Conservation (phyloP, 2,888 invertebrate genomes). For the Lycia hirtaria region DNA sequence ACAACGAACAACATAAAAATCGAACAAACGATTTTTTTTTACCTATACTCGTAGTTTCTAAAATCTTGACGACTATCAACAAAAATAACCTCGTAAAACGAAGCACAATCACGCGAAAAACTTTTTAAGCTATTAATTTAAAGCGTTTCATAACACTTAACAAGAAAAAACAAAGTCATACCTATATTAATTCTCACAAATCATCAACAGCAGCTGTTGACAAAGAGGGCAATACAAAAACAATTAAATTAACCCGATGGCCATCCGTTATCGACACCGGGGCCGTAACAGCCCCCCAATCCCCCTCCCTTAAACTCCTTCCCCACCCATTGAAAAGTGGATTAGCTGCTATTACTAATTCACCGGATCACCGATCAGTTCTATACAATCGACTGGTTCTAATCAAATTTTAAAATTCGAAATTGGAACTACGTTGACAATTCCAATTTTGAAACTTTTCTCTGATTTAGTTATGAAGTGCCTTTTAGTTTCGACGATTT, state of each 20-base stretch:
- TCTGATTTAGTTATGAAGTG: background rate
- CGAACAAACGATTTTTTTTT: no score
- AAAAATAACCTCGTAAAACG: no score
- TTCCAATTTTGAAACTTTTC: conserved; percentile 23
- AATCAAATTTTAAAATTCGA: conserved; percentile 40
- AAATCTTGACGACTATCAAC: no score
- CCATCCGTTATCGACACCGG: conserved; percentile 30
- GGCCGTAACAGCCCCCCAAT: conserved; percentile 18
- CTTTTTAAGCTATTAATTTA: no score
- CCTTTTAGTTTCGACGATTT: conserved; percentile 1
- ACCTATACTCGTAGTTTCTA: no score
- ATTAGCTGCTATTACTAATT: conserved; percentile 39
- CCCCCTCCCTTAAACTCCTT: background rate
- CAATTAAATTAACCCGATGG: conserved; percentile 36
- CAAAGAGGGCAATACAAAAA: conserved; percentile 27
- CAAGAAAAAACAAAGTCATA: background rate
- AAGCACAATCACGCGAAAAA: no score
- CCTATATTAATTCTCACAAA: conserved; percentile 9
- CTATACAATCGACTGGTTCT: conserved; percentile 16
- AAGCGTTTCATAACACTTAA: background rate
- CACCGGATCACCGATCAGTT: conserved; percentile 30
- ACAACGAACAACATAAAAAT: no score
- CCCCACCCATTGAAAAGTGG: conserved; percentile 28
- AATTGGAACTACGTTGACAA: conserved; percentile 28
- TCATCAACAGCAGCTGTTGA: conserved; percentile 12